Conservation (phyloP, 2,113 vertebrate species). For the Chaetodon auriga region DNA sequence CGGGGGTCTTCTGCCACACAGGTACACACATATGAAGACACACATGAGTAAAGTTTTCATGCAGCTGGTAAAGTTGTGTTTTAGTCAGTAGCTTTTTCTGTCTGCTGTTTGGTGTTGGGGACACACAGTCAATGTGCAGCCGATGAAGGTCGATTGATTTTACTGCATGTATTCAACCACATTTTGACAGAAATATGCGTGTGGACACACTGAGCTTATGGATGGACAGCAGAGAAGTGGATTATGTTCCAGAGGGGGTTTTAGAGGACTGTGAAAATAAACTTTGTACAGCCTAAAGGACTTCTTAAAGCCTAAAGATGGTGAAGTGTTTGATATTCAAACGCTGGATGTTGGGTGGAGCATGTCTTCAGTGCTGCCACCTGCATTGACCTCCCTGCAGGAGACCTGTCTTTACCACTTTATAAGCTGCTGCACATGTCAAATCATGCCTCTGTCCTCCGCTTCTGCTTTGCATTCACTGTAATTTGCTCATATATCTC, state of each 20-base stretch:
- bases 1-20: constrained; percentile 89
- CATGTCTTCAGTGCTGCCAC: no score
- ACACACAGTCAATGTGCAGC: neutral
- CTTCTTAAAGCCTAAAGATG: neutral
- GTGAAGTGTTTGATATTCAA: neutral
- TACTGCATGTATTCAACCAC: no score
- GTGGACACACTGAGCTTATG: neutral
- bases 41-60: neutral
- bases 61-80: no score
- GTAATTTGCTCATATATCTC: neutral
- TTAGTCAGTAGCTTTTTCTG: no score
- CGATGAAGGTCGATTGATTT: no score
- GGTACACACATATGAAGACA: constrained; percentile 31
- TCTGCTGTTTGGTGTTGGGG: no score
- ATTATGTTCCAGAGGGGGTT: neutral
- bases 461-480: neutral
- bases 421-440: neutral
- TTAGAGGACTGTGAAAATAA: neutral
- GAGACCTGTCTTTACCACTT: neutral
- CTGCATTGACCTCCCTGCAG: neutral
- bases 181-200: neutral
- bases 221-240: neutral
- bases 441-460: neutral
- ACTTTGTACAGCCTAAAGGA: neutral
- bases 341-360: neutral